Base-by-base conservation (phyloP, 1,140 invertebrate genomes). In the Procambarus clarkii region DNA sequence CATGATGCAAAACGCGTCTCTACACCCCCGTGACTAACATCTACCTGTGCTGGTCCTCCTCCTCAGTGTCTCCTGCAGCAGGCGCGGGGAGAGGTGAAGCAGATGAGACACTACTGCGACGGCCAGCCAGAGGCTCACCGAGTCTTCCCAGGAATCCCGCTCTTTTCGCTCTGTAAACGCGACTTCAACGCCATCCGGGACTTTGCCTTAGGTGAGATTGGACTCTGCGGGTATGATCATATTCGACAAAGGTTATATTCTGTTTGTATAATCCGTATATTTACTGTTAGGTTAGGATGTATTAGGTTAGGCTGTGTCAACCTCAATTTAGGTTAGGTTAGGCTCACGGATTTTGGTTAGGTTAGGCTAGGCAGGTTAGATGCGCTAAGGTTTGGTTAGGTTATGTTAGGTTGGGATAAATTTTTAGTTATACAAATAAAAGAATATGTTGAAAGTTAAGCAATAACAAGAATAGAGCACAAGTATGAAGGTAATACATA, bases 141-240 rank as follows among this genome's bases (percentile, higher is more conserved):
- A 21, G 69, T 74, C 0, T 21, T 74, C 13, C 11, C 21, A 9
- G 69, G 69, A 0, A 74, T 74, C 21, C 69, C 69, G 2, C 2
- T 74, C 69, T 21, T 21, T 4, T 74, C 69, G 4, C n/a, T 74
- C n/a, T 74, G 69, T 11, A 8, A 74, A 4, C 4, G 11, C 4
- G 69, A 74, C 69, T 34, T 74, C 4, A 34, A 24, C n/a, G 69
- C 69, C 18, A 24, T 74, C 11, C 5, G 7, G 5, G n/a, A 74
- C 69, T 24, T 74, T 74, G 0, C 69, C 11, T 44, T 4, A 78
- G 85, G 74, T 24, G 58, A 64, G 69, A 44, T 21, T 44, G 78
- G 85, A 78, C 74, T 78, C 74, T 15, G 85, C 60, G 85, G 60
- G 69, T 34, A 48, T 77, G 84, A 50, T n/a, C n/a, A n/a, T n/a